Conservation (phyloP, 2,888 invertebrate species). For the Cantharis rustica region DNA sequence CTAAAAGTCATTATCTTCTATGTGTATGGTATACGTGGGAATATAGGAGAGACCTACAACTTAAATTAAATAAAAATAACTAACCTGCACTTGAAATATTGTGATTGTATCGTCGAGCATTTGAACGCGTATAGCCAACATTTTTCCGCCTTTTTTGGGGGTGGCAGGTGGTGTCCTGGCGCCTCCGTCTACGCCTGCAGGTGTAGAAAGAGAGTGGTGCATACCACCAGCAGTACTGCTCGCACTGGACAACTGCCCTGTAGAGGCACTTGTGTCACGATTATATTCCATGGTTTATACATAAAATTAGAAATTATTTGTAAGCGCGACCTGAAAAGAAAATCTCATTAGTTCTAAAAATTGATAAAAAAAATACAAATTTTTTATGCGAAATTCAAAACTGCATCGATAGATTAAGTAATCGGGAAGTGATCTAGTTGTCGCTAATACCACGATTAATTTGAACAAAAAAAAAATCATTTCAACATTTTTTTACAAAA, state of each 20-base stretch:
- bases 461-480: background rate
- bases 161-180: constrained; percentile 77
- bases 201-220: constrained; percentile 85
- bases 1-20: no score
- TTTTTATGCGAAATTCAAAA: no score
- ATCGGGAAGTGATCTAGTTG: no score
- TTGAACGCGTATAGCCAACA: constrained; percentile 84
- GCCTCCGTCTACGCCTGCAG: constrained; percentile 79
- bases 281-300: constrained; percentile 39
- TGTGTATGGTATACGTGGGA: no score
- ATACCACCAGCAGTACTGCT: constrained; percentile 58
- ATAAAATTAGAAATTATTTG: constrained; percentile 25
- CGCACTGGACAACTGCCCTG: constrained; percentile 52
- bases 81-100: constrained; percentile 91
- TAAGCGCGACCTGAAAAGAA: background rate
- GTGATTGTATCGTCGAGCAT: constrained; percentile 89
- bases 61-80: constrained; percentile 35
- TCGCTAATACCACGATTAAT: background rate
- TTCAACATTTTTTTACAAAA: no score
- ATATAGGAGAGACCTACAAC: no score
- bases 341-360: background rate
- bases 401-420: no score
- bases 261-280: constrained; percentile 50
- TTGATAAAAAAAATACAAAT: background rate
- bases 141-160: constrained; percentile 84